Percentiles rank a stretch among this genome's conserved stretches.
Conservation (phyloP, 2,888 invertebrate species). For the Xylocampa areola region DNA sequence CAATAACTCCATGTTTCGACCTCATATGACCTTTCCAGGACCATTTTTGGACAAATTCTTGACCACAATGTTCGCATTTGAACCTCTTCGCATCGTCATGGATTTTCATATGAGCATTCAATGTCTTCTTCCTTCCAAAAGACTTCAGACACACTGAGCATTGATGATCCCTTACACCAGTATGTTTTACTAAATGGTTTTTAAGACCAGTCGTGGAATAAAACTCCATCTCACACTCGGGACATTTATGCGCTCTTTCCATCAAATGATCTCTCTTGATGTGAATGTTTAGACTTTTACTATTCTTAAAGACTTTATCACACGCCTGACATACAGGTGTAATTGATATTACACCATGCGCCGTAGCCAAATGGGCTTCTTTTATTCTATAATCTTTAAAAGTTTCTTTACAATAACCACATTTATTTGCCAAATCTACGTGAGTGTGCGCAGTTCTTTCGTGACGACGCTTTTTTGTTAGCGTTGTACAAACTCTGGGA, state of each 20-base stretch:
- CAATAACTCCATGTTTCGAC: conserved; percentile 40
- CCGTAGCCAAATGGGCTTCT: conserved; percentile 58
- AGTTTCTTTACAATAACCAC: conserved; percentile 64
- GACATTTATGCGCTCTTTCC: conserved; percentile 56
- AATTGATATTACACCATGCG: conserved; percentile 56
- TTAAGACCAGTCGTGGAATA: conserved; percentile 68
- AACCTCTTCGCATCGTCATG: conserved; percentile 61
- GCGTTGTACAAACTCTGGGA: conserved; percentile 75
- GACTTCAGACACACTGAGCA: conserved; percentile 71
- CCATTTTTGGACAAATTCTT: conserved; percentile 67
- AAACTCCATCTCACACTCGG: conserved; percentile 55
- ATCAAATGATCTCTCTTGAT: conserved; percentile 63
- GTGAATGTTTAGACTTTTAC: conserved; percentile 59
- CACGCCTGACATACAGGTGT: conserved; percentile 64
- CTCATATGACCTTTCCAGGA: conserved; percentile 65
- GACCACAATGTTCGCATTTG: conserved; percentile 52
- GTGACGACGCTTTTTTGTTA: conserved; percentile 75
- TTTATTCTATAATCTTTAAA: conserved; percentile 66
- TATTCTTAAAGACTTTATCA: conserved; percentile 59
- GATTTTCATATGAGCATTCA: conserved; percentile 73
- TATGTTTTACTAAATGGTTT: conserved; percentile 80
- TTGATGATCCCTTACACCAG: conserved; percentile 75
- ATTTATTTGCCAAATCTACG: conserved; percentile 51
- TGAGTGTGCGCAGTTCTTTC: conserved; percentile 64
- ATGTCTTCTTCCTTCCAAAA: conserved; percentile 70